These are phyloP conservation scores for Echinometra lucunter DNA, from an alignment of 53 echinoderm and acorn worm genomes.

Conservation along the genomic window DNA sequence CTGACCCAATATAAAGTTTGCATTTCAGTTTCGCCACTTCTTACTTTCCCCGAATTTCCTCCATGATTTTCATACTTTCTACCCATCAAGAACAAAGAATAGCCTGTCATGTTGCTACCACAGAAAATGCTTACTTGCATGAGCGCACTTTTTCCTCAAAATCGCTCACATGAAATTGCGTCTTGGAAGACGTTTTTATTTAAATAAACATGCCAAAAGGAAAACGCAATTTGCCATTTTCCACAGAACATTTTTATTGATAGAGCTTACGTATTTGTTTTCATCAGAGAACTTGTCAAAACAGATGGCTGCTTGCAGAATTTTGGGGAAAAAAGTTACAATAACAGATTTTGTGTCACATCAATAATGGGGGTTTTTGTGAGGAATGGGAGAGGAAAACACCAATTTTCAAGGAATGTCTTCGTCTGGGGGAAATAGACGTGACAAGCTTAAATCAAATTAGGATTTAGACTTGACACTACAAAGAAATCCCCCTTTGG, in stretches of 20 bases:
- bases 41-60: not conserved
- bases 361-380: slow-evolving; percentile 45
- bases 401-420: slow-evolving; percentile 13
- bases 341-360: slow-evolving; percentile 37
- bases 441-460: slow-evolving; percentile 16
- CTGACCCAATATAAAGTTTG: not conserved
- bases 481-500: not conserved
- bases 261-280: slow-evolving; percentile 32
- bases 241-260: slow-evolving; percentile 25
- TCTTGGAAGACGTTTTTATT: not conserved
- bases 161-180: not conserved
- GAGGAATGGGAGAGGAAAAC: slow-evolving; percentile 15
- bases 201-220: slow-evolving; percentile 47
- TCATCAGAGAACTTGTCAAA: slow-evolving; percentile 53
- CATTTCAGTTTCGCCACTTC: not conserved
- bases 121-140: not conserved
- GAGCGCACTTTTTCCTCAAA: not conserved
- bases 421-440: not conserved
- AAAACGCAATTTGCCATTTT: slow-evolving; percentile 25
- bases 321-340: slow-evolving; percentile 12
- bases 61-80: slow-evolving; percentile 2
- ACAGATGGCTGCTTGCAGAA: slow-evolving; percentile 4
- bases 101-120: not conserved
- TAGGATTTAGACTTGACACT: not conserved
- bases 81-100: not conserved